Base-by-base conservation (phyloP, 2,797 vertebrate genomes). In the Caiman crocodilus region DNA sequence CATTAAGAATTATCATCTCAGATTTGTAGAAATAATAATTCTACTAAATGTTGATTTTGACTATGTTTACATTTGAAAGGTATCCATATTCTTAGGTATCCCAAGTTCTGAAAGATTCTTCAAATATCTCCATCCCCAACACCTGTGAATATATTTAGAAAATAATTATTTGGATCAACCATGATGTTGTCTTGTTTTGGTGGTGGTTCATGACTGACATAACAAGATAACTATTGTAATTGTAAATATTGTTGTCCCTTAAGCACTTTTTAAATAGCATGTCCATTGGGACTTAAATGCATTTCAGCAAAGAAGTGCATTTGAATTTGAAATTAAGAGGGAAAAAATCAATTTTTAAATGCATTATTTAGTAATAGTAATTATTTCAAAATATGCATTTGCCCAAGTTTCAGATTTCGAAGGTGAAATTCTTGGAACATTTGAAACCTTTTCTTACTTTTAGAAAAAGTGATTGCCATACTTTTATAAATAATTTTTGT, bases 291-390 rank as follows among this genome's bases (percentile, higher is more conserved):
- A 50, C 9, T 50, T 50, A 10, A 10, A 50, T 7, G 42, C 42
- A 50, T 50, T 42, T 50, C 42, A 50, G 42, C 42, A 50, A 50
- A 50, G 42, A 50, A 50, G 42, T 50, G 42, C 42, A 50, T 93
- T 87, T 79, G 90, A 93, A 82, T 80, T 12, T 90, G 84, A 90
- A 59, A 83, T 79, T 61, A 64, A 84, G 71, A 89, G 42, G 16
- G 21, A 5, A 90, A 91, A 92, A 25, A 63, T 90, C 94, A 90
- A 57, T 79, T 90, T 91, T 82, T 85, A 86, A 89, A 94, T 94
- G 58, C 35, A 71, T 35, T 50, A 71, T 14, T 71, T 25, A 42
- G 42, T 13, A 71, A 71, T 42, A 42, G 10, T 50, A 11, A 13
- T 42, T 71, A 71, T 42, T 69, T 69, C 67, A 69, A 69, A 69